Percentiles rank a stretch among this genome's conserved stretches.
phyloP scores from a whole-genome alignment of 2,888 invertebrate species.

The Diadegma fenestrale region DNA sequence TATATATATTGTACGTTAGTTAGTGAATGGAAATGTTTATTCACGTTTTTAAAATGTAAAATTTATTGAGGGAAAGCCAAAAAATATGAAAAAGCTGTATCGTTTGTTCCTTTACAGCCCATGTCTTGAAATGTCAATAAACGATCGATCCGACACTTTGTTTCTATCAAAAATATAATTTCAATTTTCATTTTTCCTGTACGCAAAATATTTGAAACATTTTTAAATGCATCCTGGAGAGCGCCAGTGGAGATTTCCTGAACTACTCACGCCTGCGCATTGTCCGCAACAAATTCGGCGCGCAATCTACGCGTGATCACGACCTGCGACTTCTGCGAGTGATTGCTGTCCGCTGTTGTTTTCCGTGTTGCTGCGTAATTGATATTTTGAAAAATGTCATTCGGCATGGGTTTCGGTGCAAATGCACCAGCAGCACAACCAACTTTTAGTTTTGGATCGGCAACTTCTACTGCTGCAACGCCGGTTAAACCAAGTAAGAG shows the following conservation, averaged over 20 bases:
- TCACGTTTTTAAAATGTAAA: constrained; percentile 81
- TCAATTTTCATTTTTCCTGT: neutral
- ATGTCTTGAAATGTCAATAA: constrained; percentile 49
- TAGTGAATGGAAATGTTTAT: constrained; percentile 82
- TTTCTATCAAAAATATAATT: neutral
- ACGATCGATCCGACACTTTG: constrained; percentile 35
- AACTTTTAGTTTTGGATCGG: constrained; percentile 84
- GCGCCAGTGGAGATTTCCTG: constrained; percentile 3
- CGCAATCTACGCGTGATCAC: constrained; percentile 39
- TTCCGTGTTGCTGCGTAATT: constrained; percentile 41
- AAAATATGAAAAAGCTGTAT: constrained; percentile 30
- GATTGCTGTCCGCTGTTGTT: neutral
- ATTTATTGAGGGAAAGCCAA: constrained; percentile 74
- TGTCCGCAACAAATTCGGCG: constrained; percentile 16
- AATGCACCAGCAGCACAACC: constrained; percentile 86
- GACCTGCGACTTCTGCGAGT: neutral
- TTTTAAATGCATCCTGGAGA: neutral
- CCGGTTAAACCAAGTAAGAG: constrained; percentile 82
- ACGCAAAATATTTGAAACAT: neutral
- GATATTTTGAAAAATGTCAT: constrained; percentile 77
- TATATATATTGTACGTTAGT: constrained; percentile 78
- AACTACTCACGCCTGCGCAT: constrained; percentile 35
- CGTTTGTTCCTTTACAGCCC: constrained; percentile 37
- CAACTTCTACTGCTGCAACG: constrained; percentile 80
- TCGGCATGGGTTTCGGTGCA: constrained; percentile 84